Evolutionary conservation across 1,140 invertebrate species (phyloP).

Genomic region (Achatina immaculata): DNA sequence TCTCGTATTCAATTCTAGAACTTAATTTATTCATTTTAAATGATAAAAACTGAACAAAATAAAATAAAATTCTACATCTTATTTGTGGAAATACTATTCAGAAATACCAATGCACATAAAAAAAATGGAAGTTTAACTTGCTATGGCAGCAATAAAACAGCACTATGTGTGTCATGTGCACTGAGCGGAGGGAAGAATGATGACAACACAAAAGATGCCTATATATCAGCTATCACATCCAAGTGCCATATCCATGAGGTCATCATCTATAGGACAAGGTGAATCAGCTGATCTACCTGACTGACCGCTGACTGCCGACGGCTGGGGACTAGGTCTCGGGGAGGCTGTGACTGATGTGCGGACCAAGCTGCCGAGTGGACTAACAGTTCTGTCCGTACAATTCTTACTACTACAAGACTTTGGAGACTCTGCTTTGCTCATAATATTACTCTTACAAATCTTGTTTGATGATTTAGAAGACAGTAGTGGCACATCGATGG

Average conservation of each 20-base stretch:
- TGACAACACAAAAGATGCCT: no score
- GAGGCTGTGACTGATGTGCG: background rate
- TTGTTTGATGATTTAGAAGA: background rate
- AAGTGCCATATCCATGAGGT: constrained; percentile 89
- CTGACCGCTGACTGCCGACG: constrained; percentile 40
- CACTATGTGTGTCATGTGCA: no score
- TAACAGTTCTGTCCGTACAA: constrained; percentile 27
- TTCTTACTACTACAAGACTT: background rate
- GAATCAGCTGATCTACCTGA: constrained; percentile 75
- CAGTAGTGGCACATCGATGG: constrained; percentile 64
- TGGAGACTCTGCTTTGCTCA: background rate
- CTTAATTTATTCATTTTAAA: no score
- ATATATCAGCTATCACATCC: constrained; percentile 39
- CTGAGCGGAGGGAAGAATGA: no score
- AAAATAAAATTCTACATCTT: no score
- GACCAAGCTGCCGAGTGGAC: background rate
- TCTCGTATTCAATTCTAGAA: no score
- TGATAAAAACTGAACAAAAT: no score
- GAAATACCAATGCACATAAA: no score
- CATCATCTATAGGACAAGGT: constrained; percentile 87
- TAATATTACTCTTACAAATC: background rate
- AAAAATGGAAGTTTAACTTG: no score
- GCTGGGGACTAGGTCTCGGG: constrained; percentile 17
- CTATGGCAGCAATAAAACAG: no score
- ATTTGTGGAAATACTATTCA: no score